These are phyloP conservation scores for Pocillopora meandrina DNA, from an alignment of 92 coral and sea anemone genomes.

Conservation along the genomic window DNA sequence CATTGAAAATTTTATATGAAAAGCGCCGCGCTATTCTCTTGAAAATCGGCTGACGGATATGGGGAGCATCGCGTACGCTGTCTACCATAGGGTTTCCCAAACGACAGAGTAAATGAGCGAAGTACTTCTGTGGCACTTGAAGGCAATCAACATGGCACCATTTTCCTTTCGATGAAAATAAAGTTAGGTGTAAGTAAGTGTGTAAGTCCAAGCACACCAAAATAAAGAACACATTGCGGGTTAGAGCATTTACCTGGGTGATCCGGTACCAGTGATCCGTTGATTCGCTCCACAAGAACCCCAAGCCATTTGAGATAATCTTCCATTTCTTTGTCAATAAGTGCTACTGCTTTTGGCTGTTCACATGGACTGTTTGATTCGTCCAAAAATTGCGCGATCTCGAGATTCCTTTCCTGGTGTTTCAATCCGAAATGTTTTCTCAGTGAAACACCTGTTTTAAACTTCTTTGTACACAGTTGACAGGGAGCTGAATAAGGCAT, in stretches of 20 bases:
- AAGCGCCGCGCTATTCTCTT: slow-evolving; percentile 3
- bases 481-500: slow-evolving; percentile 1
- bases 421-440: not conserved
- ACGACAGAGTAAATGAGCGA: too few species aligned
- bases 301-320: slow-evolving; percentile 14
- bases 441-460: not conserved
- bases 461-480: not conserved
- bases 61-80: slow-evolving; percentile 14
- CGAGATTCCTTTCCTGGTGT: not conserved
- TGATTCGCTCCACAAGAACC: slow-evolving; percentile 1
- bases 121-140: too few species aligned
- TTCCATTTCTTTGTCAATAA: not conserved
- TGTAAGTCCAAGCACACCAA: too few species aligned
- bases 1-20: slow-evolving; percentile 14
- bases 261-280: slow-evolving; percentile 18
- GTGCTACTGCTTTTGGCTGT: not conserved
- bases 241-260: slow-evolving; percentile 5
- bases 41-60: slow-evolving; percentile 28
- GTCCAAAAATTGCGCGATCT: not conserved
- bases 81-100: not conserved
- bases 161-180: too few species aligned
- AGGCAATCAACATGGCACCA: too few species aligned
- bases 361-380: not conserved
- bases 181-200: too few species aligned
- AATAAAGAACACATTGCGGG: too few species aligned